Base-by-base conservation (phyloP, 2,888 invertebrate genomes). In the Hemaris fuciformis region DNA sequence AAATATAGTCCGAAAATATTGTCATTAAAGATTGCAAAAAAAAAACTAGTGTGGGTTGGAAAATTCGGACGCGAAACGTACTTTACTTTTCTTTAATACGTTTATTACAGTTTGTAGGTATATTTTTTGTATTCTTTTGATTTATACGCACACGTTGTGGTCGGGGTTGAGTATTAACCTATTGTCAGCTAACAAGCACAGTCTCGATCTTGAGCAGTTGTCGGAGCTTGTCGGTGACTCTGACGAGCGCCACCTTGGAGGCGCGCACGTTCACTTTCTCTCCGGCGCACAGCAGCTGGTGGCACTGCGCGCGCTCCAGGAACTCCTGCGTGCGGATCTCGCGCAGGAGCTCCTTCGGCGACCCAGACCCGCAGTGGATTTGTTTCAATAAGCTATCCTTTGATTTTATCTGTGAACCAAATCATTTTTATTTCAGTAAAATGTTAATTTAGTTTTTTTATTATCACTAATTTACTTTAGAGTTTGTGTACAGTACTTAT, bases 141-240 rank as follows among this genome's bases (percentile, higher is more conserved):
- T 10, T 18, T 3, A 27, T 31, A n/a, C 5, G 25, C 25, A 2
- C 1, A 6, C 2, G 5, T 2, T 31, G 18, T n/a, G 1, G 18
- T 5, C 3, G 45, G 22, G 22, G 3, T 1, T 0, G 10, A 57
- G 62, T n/a, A n/a, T n/a, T n/a, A n/a, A 69, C 57, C 64, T 79
- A 78, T 66, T 93, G 93, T 93, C 94, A 94, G 91, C 94, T 93
- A 87, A 97, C 94, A 69, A 95, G 89, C 69, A 96, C 94, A 67
- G 95, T 95, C 88, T 97, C 97, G 64, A 97, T 96, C 83, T 96
- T 96, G 76, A 97, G 93, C 81, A 97, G 93, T 87, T 96, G 95
- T 76, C 95, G 94, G 71, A 98, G 96, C 84, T 95, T 96, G 77
- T 97, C 97, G 74, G 97, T 97, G 90, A 97, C 97, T 81, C 96